Percentiles rank a stretch among this genome's conserved stretches.
These are phyloP conservation scores for Drepana falcataria DNA, from an alignment of 2,888 invertebrate species.

Conservation along the genomic window DNA sequence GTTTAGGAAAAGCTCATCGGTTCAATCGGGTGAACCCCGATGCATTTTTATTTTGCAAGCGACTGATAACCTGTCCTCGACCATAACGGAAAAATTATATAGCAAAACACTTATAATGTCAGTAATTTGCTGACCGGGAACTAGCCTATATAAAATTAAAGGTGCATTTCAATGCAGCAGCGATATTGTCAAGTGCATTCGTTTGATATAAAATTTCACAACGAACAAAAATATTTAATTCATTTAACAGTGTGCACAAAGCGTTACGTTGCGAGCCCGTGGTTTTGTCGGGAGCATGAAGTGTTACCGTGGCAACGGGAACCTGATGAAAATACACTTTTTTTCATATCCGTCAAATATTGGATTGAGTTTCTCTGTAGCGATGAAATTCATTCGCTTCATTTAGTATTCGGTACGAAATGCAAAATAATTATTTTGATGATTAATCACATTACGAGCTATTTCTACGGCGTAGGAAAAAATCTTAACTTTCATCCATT, in stretches of 20 bases:
- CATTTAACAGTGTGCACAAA: background rate
- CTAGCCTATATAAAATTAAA: too few species aligned
- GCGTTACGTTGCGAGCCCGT: background rate
- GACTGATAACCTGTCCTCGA: too few species aligned
- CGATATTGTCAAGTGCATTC: background rate
- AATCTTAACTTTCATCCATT: too few species aligned
- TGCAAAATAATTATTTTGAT: background rate
- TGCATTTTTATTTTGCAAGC: too few species aligned
- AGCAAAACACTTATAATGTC: too few species aligned
- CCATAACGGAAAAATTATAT: too few species aligned
- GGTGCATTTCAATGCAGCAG: background rate
- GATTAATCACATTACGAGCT: too few species aligned
- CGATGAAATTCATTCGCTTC: conserved; percentile 10
- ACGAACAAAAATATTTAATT: background rate
- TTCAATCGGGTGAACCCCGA: too few species aligned
- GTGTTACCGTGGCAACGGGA: background rate
- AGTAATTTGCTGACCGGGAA: too few species aligned
- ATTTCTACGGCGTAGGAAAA: too few species aligned
- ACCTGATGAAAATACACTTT: background rate
- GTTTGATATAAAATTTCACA: background rate
- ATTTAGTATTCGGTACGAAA: background rate
- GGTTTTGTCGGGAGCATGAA: background rate
- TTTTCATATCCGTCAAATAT: conserved; percentile 3
- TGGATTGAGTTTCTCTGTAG: conserved; percentile 16
- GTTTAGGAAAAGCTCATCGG: too few species aligned